Evolutionary conservation across 2,113 vertebrate genomes (phyloP).

Genomic region (Salvator merianae): DNA sequence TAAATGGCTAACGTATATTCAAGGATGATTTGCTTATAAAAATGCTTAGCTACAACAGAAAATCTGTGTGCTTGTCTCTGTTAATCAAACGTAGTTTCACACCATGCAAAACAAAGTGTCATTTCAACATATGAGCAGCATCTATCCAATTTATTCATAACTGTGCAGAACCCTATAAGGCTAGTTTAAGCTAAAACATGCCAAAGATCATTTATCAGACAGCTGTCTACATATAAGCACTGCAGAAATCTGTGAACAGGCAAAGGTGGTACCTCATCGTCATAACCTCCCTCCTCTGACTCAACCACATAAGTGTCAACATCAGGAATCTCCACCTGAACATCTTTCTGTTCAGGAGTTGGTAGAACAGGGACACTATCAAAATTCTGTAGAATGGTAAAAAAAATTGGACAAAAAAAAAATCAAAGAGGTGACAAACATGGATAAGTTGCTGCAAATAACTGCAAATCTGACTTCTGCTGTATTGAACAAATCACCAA

Average conservation of each 20-base stretch:
- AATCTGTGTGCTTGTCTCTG: background rate
- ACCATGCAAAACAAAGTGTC: constrained; percentile 63
- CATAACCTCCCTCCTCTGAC: constrained; percentile 95
- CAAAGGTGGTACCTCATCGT: constrained; percentile 90
- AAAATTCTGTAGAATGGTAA: constrained; percentile 74
- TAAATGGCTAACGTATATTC: too few relatives aligned
- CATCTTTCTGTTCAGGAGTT: constrained; percentile 83
- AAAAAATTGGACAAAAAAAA: constrained; percentile 42
- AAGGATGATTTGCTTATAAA: background rate
- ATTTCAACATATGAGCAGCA: constrained; percentile 36
- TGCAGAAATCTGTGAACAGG: constrained; percentile 55
- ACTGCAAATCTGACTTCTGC: background rate
- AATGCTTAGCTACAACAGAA: background rate
- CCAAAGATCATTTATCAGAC: constrained; percentile 58
- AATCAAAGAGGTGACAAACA: background rate
- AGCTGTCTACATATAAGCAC: constrained; percentile 51
- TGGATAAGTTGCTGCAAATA: background rate
- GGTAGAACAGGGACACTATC: constrained; percentile 74
- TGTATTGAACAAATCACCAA: background rate
- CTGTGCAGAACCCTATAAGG: constrained; percentile 2
- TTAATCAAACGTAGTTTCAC: constrained; percentile 30
- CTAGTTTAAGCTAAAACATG: constrained; percentile 62
- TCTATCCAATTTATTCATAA: background rate
- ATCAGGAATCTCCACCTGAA: constrained; percentile 94
- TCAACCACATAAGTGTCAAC: constrained; percentile 94